Base-by-base conservation (phyloP, 2,797 vertebrate genomes). In the Epinephelus coioides region DNA sequence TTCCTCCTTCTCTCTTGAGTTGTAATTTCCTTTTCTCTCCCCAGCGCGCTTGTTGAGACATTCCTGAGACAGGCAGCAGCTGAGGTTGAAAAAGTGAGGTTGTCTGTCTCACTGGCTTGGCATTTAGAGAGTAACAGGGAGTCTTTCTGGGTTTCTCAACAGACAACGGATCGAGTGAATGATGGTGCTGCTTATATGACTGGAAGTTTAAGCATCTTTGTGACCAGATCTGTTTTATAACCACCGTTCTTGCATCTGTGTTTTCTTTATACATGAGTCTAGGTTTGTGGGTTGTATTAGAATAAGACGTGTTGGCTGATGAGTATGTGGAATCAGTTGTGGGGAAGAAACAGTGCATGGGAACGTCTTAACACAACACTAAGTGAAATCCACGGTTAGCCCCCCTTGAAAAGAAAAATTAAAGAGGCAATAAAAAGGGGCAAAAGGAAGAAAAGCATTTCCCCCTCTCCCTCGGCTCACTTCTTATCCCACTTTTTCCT, bases 1-100 rank as follows among this genome's bases (percentile, higher is more conserved):
- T 69, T 83, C 85, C 73, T 73, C 77, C 85, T 81, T 60, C 49
- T 86, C 79, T 68, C 75, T 89, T 66, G 78, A 90, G 76, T 87
- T 93, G 88, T 89, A 88, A 92, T 93, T 90, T 94, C 90, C 91
- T 91, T 87, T 93, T 87, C 77, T 86, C 86, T 90, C 83, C 86
- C 89, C 84, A 79, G 77, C 47, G 55, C 62, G 66, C 89, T 90
- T 90, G 90, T 92, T 86, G 88, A 93, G 88, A 94, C 88, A 94
- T 93, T 93, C 92, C 91, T 91, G 65, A 90, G 84, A 88, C 83
- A 86, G 81, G 76, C 89, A 89, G 88, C 85, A 87, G 89, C 83
- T 85, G 82, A 90, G 83, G 85, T 86, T 74, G 62, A 89, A 92
- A 78, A 77, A 74, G 43, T 4, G 57, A 73, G 76, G 69, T 72